phyloP scores from a whole-genome alignment of 2,797 vertebrate genomes.

The Sebastes matsubarae region DNA sequence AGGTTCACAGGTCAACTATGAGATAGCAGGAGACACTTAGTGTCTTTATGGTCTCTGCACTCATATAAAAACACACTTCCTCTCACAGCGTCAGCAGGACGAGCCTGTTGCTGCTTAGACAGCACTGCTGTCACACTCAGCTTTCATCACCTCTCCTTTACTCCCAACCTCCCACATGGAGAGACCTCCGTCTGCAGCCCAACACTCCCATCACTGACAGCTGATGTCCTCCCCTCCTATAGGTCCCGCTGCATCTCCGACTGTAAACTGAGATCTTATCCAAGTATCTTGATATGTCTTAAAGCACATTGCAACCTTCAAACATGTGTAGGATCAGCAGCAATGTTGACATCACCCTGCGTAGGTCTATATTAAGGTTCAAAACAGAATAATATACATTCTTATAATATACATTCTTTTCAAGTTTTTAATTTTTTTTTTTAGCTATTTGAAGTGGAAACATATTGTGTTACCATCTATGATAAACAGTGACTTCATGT shows the following conservation, averaged over 20 bases:
- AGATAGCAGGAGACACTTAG: neutral
- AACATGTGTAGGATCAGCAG: neutral
- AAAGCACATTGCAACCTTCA: neutral
- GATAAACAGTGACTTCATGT: too few relatives aligned
- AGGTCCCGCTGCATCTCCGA: neutral
- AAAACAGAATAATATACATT: too few relatives aligned
- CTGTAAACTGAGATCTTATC: neutral
- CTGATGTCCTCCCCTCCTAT: neutral
- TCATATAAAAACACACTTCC: neutral
- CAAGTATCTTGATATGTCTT: neutral
- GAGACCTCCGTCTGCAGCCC: constrained; percentile 22
- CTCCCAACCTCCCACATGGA: constrained; percentile 51
- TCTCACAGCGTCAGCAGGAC: neutral
- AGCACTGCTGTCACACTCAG: constrained; percentile 12
- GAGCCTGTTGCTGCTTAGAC: neutral
- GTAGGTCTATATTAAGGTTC: too few relatives aligned
- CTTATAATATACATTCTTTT: too few relatives aligned
- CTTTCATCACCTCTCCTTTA: constrained; percentile 31
- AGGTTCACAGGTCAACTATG: neutral
- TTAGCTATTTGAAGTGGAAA: too few relatives aligned
- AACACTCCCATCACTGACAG: neutral
- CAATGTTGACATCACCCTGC: too few relatives aligned
- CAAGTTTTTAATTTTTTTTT: too few relatives aligned
- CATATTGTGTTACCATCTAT: too few relatives aligned
- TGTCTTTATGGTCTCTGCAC: neutral